Percentiles rank a stretch among this genome's conserved stretches.
phyloP scores from a whole-genome alignment of 2,888 invertebrate genomes.

The Drosophila melanosoma region DNA sequence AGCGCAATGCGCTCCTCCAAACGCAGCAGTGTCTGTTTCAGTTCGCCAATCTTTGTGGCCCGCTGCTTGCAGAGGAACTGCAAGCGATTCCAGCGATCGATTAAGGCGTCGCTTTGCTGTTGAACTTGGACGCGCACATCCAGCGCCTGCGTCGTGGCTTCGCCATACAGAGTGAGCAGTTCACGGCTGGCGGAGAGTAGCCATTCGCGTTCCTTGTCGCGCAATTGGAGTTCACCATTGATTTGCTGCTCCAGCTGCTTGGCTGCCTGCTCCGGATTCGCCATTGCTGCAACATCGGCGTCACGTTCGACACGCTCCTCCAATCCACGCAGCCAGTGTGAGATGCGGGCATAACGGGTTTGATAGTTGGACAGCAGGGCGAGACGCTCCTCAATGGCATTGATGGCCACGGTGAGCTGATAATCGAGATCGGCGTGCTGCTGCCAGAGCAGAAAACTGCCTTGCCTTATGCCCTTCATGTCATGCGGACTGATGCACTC shows the following conservation, averaged over 20 bases:
- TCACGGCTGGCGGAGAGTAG: slow-evolving; percentile 89
- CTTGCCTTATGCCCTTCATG: slow-evolving; percentile 92
- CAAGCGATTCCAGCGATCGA: slow-evolving; percentile 89
- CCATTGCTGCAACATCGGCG: slow-evolving; percentile 86
- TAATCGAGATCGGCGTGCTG: slow-evolving; percentile 93
- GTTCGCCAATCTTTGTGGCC: slow-evolving; percentile 90
- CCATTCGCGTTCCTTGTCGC: slow-evolving; percentile 93
- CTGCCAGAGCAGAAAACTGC: slow-evolving; percentile 91
- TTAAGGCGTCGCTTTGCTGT: slow-evolving; percentile 87
- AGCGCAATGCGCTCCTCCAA: slow-evolving; percentile 90
- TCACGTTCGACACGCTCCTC: slow-evolving; percentile 89
- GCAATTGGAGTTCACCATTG: slow-evolving; percentile 90
- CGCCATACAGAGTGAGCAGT: slow-evolving; percentile 87
- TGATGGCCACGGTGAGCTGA: slow-evolving; percentile 90
- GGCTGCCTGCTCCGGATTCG: slow-evolving; percentile 90
- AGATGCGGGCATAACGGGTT: slow-evolving; percentile 87
- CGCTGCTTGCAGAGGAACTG: slow-evolving; percentile 88
- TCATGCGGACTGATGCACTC: slow-evolving; percentile 94
- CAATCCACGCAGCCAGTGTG: slow-evolving; percentile 89
- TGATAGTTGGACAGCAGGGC: slow-evolving; percentile 90
- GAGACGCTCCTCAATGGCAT: slow-evolving; percentile 90
- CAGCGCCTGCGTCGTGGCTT: slow-evolving; percentile 88
- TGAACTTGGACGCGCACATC: slow-evolving; percentile 87
- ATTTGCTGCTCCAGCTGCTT: slow-evolving; percentile 90
- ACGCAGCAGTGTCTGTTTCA: slow-evolving; percentile 89